A percentile compares a stretch with the other conserved stretches of the same genome.
Conservation (phyloP, 2,888 invertebrate species). For the Mythimna vitellina region DNA sequence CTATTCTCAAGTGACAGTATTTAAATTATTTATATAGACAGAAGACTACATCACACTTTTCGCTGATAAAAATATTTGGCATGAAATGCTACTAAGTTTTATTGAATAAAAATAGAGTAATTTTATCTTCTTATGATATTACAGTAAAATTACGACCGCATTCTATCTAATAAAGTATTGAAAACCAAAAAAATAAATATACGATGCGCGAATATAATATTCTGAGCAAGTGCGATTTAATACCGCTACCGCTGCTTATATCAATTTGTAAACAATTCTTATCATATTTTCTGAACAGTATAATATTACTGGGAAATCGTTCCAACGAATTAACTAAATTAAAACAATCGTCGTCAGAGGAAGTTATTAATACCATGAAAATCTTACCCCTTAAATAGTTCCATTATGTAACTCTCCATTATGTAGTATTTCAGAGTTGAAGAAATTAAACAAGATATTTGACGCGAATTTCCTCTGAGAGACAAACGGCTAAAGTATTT, state of each 20-base stretch:
- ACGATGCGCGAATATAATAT: conserved; percentile 4
- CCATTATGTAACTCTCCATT: conserved; percentile 83
- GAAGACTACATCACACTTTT: background rate
- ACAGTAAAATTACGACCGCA: background rate
- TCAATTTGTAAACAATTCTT: background rate
- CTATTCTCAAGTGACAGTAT: too few species aligned
- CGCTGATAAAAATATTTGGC: background rate
- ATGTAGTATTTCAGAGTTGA: conserved; percentile 55
- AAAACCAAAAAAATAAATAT: background rate
- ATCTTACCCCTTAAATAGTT: conserved; percentile 73
- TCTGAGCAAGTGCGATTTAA: conserved; percentile 12
- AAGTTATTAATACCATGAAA: conserved; percentile 69
- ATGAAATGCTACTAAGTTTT: background rate
- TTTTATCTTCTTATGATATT: background rate
- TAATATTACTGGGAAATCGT: conserved; percentile 11
- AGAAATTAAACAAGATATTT: conserved; percentile 26
- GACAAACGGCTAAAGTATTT: conserved; percentile 16
- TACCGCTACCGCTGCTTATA: background rate
- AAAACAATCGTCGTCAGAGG: conserved; percentile 65
- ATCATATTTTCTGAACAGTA: conserved; percentile 1
- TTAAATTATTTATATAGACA: background rate
- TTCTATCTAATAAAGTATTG: background rate
- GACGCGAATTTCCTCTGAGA: conserved; percentile 26
- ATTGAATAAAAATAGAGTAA: background rate
- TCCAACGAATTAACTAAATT: conserved; percentile 69